Evolutionary conservation across 2,888 invertebrate species (phyloP).

Genomic region (Punctoribates punctum): DNA sequence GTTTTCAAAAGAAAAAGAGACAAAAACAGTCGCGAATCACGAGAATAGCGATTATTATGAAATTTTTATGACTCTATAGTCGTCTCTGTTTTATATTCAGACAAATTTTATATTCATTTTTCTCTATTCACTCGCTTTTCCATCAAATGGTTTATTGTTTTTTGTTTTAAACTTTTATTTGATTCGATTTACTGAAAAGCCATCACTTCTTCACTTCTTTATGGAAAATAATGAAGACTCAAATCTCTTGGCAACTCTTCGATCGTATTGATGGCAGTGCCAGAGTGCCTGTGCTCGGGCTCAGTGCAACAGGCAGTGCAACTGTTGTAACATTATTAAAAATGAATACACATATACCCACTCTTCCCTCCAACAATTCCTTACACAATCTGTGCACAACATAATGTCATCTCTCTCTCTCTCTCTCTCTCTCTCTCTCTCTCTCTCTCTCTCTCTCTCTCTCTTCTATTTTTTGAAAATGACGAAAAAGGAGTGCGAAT

Average conservation of each 20-base stretch:
- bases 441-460: slow-evolving; percentile 6
- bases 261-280: slow-evolving; percentile 15
- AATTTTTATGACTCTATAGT: too few species aligned
- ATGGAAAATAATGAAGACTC: background rate
- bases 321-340: slow-evolving; percentile 17
- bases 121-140: too few species aligned
- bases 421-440: slow-evolving; percentile 7
- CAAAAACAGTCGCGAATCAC: too few species aligned
- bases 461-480: background rate
- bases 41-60: too few species aligned
- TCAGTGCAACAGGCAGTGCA: slow-evolving; percentile 1
- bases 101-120: too few species aligned
- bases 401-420: background rate
- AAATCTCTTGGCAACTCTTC: slow-evolving; percentile 26
- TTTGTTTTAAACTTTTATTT: background rate
- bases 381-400: background rate
- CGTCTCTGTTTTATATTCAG: too few species aligned
- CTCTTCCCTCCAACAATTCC: background rate
- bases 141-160: background rate
- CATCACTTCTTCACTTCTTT: background rate
- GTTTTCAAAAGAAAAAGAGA: too few species aligned
- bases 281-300: background rate
- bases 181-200: background rate
- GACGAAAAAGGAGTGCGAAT: slow-evolving; percentile 9
- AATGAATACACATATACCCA: background rate